Evolutionary conservation across 2,888 invertebrate species (phyloP), one percentile per base, ranked within the genome.

Genomic region (Cyclophora punctaria): DNA sequence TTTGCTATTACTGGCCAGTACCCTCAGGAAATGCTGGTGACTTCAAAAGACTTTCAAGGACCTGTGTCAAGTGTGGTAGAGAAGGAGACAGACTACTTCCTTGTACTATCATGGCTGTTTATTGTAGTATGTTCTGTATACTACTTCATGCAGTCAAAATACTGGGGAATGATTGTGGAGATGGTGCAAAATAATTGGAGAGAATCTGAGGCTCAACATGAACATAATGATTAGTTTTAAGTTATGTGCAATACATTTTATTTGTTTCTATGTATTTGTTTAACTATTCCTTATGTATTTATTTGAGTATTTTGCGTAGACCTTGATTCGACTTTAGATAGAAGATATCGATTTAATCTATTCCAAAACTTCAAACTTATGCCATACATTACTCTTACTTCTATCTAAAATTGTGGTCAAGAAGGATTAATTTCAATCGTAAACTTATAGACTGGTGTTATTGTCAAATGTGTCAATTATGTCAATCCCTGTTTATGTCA

Each of bases 181-280:
- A 92, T 93, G 78, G 90, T 96, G 6, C 93, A 95, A 70, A 94
- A 94, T 63, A 95, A 94, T 57, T 97, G 96, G 96, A 89, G 95
- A 52, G 97, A 97, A 77, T 94, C 95, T 3, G 96, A 96, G 68
- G 96, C 93, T 34, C 94, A 94, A 66, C 93, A 93, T 71, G 93
- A 94, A 71, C 95, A 95, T 73, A 91, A 90, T 67, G 94, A 94
- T 64, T 94, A 78, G 60, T 44, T 44, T 44, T 47, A 49, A 48
- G 7, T 48, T 59, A 53, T 20, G 20, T 20, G 20, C 20, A 20
- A 20, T 20, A 20, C 20, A 20, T 20, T 20, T 20, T 20, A 20
- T 20, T 20, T 20, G 20, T 20, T 20, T 20, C 20, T 20, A 20
- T 20, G 1, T 20, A 20, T 20, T 20, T 20, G 20, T 20, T 20